Evolutionary conservation across 1,140 invertebrate genomes (phyloP), one percentile per base, ranked within the genome.

Genomic region (Dreissena rostriformis): DNA sequence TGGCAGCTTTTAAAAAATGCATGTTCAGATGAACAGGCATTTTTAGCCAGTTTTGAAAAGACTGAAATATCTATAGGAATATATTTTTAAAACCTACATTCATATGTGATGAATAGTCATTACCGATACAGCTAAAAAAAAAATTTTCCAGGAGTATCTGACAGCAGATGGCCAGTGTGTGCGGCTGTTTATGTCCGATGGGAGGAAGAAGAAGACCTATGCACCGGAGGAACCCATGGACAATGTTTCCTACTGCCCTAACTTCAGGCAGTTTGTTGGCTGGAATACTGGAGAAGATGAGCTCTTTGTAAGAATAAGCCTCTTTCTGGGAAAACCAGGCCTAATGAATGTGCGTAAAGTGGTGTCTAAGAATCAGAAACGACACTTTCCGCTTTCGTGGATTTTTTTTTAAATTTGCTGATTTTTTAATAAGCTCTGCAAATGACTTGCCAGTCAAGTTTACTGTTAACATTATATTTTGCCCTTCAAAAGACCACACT

Each of bases 231-330:
- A 91, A 80, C 75, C 86, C 0, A 90, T 93, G 82, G 88, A 92
- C 75, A 80, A 90, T 70, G 86, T 93, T 0, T 79, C 87, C 8
- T 92, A 89, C 82, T 88, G 91, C 67, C 72, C 75, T 6, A 86
- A 90, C 28, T 89, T 88, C 6, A 90, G 91, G 80, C 89, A 91
- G 73, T 93, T 83, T 88, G 90, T 93, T 28, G 91, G 90, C 15
- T 93, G 90, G 90, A 73, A 77, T n/a, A 87, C 91, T 51, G 88
- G 86, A 29, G 80, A 90, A 39, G 86, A 91, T 71, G 81, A 90
- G 78, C 72, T 93, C 17, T 91, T 87, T 90, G 91, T 92, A 86
- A 91, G 89, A 39, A 39, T 39, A 8, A 39, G 39, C 39, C 39
- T 39, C 39, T 2, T 39, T 88, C 14, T 70, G 51, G 14, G 29